These are phyloP conservation scores for Acanthaster planci DNA, from an alignment of 35 echinoderm and acorn worm genomes.

Conservation along the genomic window DNA sequence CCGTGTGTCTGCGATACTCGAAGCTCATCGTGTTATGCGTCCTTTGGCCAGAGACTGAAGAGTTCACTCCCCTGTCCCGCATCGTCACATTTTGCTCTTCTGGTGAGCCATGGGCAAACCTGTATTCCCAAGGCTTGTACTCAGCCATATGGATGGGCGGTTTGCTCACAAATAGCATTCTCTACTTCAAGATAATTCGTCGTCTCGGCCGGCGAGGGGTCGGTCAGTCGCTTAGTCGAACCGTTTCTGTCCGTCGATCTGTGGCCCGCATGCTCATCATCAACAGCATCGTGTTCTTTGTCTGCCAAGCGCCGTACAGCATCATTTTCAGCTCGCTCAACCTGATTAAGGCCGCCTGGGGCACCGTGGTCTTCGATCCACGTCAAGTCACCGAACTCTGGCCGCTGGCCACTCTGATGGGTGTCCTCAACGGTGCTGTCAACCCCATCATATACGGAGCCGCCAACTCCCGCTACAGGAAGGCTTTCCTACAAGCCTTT, in stretches of 20 bases:
- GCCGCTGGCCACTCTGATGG: neutral
- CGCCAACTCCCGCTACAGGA: constrained; percentile 35
- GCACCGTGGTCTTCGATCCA: neutral
- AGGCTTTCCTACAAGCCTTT: constrained; percentile 41
- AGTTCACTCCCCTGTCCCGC: neutral
- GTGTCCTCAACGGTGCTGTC: constrained; percentile 35
- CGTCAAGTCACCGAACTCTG: neutral
- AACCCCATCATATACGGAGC: constrained; percentile 51
- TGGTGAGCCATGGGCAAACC: neutral
- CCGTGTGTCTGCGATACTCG: neutral
- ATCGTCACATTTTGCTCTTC: neutral
- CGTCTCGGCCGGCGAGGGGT: neutral
- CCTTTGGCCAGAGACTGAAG: constrained; percentile 1
- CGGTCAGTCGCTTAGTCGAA: neutral
- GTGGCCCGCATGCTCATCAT: constrained; percentile 44
- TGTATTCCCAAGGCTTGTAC: neutral
- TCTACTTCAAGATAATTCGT: neutral
- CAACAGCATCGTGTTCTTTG: constrained; percentile 45
- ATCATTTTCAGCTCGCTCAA: neutral
- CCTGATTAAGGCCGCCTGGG: neutral
- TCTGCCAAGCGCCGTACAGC: constrained; percentile 11
- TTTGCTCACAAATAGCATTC: neutral
- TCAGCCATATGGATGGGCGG: neutral
- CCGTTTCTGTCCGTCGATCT: neutral
- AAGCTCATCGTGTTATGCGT: neutral